Percentiles rank a stretch among this genome's conserved stretches.
These are phyloP conservation scores for Erythrocercus mccallii DNA, from an alignment of 2,113 vertebrate genomes.

Conservation along the genomic window DNA sequence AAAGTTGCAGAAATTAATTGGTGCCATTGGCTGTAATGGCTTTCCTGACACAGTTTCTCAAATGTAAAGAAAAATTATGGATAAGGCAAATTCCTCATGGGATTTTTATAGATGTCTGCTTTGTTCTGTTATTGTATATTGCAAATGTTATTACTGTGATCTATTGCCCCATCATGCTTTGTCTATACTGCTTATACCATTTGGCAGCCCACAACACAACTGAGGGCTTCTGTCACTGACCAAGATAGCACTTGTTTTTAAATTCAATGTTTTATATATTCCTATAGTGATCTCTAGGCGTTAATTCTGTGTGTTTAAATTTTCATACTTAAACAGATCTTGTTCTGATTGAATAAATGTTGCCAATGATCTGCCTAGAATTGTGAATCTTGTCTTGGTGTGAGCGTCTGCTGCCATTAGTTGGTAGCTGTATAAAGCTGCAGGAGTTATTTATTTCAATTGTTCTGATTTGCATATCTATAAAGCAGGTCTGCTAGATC, in stretches of 20 bases:
- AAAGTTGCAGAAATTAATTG: conserved; percentile 88
- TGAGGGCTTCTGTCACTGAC: conserved; percentile 66
- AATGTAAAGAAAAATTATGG: conserved; percentile 85
- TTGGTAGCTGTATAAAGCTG: not conserved
- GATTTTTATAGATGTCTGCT: conserved; percentile 79
- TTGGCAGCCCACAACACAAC: conserved; percentile 65
- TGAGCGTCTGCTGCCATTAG: not conserved
- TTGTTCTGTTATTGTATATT: conserved; percentile 86
- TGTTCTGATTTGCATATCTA: not conserved
- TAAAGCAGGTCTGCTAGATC: not conserved
- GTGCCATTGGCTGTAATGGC: conserved; percentile 80
- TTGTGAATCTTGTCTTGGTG: conserved; percentile 41
- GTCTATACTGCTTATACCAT: conserved; percentile 69
- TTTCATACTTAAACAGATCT: conserved; percentile 71
- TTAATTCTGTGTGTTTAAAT: conserved; percentile 75
- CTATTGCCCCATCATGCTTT: conserved; percentile 76
- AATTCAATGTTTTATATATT: conserved; percentile 61
- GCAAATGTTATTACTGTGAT: conserved; percentile 86
- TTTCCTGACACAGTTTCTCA: conserved; percentile 80
- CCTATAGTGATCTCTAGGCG: conserved; percentile 61
- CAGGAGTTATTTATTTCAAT: not conserved
- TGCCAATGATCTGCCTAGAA: conserved; percentile 43
- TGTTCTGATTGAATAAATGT: conserved; percentile 68
- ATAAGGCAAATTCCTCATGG: conserved; percentile 79
- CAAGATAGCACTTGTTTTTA: conserved; percentile 59